phyloP scores from a whole-genome alignment of 2,113 vertebrate genomes.

The Antennarius striatus region DNA sequence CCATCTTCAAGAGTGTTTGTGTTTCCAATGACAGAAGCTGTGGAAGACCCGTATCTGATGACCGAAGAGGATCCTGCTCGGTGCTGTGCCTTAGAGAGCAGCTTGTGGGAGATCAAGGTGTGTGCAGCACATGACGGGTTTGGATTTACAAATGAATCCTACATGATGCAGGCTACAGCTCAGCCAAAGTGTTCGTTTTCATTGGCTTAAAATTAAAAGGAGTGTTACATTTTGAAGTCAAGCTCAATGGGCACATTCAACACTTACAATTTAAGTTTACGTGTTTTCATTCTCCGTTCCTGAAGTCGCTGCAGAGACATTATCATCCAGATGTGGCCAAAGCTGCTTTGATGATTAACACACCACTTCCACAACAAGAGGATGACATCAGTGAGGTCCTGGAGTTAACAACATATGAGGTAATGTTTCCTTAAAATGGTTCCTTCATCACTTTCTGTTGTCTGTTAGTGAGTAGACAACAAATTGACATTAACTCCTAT shows the following conservation, averaged over 20 bases:
- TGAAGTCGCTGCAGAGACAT: constrained; percentile 89
- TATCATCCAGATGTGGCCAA: constrained; percentile 91
- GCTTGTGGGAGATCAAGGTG: constrained; percentile 94
- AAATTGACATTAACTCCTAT: too few relatives aligned
- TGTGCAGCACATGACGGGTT: neutral
- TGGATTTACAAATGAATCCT: neutral
- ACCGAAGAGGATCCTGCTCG: constrained; percentile 84
- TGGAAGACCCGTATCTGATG: constrained; percentile 87
- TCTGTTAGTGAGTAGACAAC: neutral
- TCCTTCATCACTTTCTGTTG: neutral
- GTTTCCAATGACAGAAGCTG: constrained; percentile 69
- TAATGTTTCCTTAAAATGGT: constrained; percentile 37
- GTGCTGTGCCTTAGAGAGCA: constrained; percentile 91
- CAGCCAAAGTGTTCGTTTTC: neutral
- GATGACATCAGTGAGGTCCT: constrained; percentile 84
- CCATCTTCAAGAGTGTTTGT: neutral
- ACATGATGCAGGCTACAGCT: neutral
- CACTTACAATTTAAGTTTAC: neutral
- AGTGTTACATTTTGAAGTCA: neutral
- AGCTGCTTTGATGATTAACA: constrained; percentile 84
- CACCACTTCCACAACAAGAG: constrained; percentile 78
- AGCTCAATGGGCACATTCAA: too few relatives aligned
- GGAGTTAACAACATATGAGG: constrained; percentile 86
- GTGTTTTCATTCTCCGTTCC: neutral
- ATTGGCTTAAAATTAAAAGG: neutral